phyloP scores from a whole-genome alignment of 1,140 invertebrate genomes.

The Ladona fulva region DNA sequence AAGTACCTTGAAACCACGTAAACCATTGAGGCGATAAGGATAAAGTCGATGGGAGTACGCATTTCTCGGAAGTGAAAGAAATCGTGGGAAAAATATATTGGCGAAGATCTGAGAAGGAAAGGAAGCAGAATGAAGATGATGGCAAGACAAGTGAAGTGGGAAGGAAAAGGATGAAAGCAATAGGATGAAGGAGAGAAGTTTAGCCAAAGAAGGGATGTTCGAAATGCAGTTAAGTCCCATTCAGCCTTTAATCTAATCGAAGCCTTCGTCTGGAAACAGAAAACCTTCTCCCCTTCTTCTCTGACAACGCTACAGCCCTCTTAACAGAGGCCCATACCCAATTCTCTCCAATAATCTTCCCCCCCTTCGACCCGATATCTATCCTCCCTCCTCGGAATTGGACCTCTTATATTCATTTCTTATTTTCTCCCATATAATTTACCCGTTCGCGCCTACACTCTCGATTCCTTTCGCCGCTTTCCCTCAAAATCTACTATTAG shows the following conservation, averaged over 20 bases:
- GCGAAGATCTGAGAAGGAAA: not conserved
- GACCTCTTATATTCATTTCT: not conserved
- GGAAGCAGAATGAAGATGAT: not conserved
- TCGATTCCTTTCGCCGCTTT: not conserved
- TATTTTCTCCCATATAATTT: not conserved
- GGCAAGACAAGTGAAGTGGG: not conserved
- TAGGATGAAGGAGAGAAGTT: not conserved
- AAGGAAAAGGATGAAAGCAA: not conserved
- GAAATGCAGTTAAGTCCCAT: conserved; percentile 1
- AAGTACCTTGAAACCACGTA: too few species aligned
- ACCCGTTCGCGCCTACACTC: not conserved
- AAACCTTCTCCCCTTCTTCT: not conserved
- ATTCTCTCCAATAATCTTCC: not conserved
- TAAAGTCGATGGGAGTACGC: too few species aligned
- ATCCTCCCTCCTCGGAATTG: not conserved
- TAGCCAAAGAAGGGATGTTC: not conserved
- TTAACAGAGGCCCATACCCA: not conserved
- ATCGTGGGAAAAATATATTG: not conserved
- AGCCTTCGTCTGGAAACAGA: not conserved
- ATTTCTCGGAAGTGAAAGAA: too few species aligned
- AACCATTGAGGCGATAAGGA: too few species aligned
- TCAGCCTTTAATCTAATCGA: conserved; percentile 1
- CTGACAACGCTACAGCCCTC: too few species aligned
- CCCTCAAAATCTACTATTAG: too few species aligned
- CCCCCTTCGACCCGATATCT: not conserved